These are phyloP conservation scores for Metopia argyrocephala DNA, from an alignment of 2,888 invertebrate species.

Conservation along the genomic window DNA sequence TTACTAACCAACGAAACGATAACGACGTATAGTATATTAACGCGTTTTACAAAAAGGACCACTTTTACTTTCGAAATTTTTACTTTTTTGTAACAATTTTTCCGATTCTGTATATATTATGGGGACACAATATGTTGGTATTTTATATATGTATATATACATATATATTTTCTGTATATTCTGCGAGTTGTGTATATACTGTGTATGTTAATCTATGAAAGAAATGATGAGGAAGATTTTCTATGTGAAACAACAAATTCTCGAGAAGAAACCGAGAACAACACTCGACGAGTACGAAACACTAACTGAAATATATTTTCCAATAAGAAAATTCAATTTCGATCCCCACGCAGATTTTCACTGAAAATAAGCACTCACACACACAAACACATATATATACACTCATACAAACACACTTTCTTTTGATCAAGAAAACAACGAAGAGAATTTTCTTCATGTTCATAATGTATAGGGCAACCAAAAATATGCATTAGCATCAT, in stretches of 20 bases:
- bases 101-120: slow-evolving; percentile 29
- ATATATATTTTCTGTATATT: slow-evolving; percentile 27
- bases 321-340: slow-evolving; percentile 63
- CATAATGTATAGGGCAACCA: slow-evolving; percentile 16
- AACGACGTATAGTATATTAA: slow-evolving; percentile 3
- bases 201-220: slow-evolving; percentile 61
- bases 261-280: slow-evolving; percentile 78
- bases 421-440: slow-evolving; percentile 25
- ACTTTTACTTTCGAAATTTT: slow-evolving; percentile 11
- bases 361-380: slow-evolving; percentile 22
- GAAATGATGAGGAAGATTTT: slow-evolving; percentile 66
- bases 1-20: slow-evolving; percentile 7
- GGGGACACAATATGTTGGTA: slow-evolving; percentile 35
- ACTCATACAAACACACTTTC: background rate
- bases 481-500: slow-evolving; percentile 8
- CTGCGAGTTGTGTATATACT: slow-evolving; percentile 45
- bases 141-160: slow-evolving; percentile 30
- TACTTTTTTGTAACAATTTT: slow-evolving; percentile 40
- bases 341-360: slow-evolving; percentile 60
- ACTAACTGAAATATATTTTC: slow-evolving; percentile 74
- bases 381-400: too few relatives aligned
- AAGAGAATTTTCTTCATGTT: slow-evolving; percentile 60
- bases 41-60: slow-evolving; percentile 42
- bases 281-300: slow-evolving; percentile 79
- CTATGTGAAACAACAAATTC: slow-evolving; percentile 72